Conservation (phyloP, 2,113 vertebrate species). For the Zosterops japonicus region DNA sequence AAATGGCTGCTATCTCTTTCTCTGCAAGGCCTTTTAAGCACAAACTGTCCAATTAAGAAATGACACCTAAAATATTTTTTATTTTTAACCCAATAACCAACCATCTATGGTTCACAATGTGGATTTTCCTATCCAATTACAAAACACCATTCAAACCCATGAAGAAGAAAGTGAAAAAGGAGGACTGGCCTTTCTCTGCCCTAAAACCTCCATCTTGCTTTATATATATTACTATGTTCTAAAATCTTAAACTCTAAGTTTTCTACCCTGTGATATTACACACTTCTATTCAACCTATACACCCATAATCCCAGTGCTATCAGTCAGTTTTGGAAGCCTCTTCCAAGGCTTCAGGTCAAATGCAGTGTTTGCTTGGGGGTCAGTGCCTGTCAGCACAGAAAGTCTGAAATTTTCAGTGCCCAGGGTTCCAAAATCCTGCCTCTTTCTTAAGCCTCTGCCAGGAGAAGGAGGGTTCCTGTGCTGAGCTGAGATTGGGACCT, state of each 20-base stretch:
- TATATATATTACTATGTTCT: background rate
- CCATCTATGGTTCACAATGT: accelerated
- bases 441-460: background rate
- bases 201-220: background rate
- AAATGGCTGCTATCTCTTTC: background rate
- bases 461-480: background rate
- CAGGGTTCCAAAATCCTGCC: background rate
- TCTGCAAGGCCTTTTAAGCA: background rate
- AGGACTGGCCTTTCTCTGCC: background rate
- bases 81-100: background rate
- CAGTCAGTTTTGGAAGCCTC: background rate
- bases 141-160: background rate
- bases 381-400: background rate
- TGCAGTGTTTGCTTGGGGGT: background rate
- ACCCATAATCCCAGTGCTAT: background rate
- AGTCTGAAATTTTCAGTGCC: background rate
- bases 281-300: background rate
- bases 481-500: background rate
- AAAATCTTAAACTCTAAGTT: background rate
- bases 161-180: background rate
- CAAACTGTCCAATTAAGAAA: background rate
- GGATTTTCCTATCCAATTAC: background rate
- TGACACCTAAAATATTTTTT: background rate
- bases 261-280: background rate
- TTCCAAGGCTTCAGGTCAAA: background rate